Percentiles rank a stretch among this genome's conserved stretches.
These are phyloP conservation scores for Philaenus spumarius DNA, from an alignment of 1,140 invertebrate species.

Conservation along the genomic window DNA sequence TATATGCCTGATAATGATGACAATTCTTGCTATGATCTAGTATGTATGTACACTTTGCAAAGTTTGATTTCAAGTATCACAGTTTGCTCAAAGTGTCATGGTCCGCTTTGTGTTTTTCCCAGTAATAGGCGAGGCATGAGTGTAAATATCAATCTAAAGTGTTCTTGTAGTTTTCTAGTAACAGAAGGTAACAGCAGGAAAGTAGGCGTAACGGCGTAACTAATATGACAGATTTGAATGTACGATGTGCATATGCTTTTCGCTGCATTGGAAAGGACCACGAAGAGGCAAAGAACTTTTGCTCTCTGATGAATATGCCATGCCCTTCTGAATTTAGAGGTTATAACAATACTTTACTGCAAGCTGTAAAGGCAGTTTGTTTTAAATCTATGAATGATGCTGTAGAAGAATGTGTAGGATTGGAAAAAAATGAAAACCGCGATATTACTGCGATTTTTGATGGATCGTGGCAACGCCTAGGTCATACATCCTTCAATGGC, in stretches of 20 bases:
- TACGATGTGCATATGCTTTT: neutral
- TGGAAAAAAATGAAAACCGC: neutral
- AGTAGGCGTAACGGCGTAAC: too few species aligned
- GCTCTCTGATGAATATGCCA: constrained; percentile 7
- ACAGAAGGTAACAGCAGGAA: neutral
- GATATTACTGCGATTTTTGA: constrained; percentile 11
- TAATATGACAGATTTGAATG: constrained; percentile 1
- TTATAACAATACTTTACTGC: neutral
- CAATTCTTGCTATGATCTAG: too few species aligned
- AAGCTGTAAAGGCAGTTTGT: neutral
- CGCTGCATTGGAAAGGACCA: constrained; percentile 6
- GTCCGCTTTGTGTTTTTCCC: neutral
- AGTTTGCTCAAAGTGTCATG: neutral
- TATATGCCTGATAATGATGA: neutral
- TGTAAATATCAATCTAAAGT: neutral
- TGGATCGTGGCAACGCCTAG: constrained; percentile 9
- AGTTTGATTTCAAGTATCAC: neutral
- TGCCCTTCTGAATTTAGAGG: neutral
- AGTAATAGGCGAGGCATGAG: neutral
- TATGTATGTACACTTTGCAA: neutral
- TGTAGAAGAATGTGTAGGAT: neutral
- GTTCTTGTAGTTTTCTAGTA: neutral
- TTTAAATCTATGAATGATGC: constrained; percentile 4
- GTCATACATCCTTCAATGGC: constrained; percentile 2
- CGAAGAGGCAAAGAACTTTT: constrained; percentile 7